phyloP scores from a whole-genome alignment of 2,888 invertebrate species.

The Barypeithes pellucidus region DNA sequence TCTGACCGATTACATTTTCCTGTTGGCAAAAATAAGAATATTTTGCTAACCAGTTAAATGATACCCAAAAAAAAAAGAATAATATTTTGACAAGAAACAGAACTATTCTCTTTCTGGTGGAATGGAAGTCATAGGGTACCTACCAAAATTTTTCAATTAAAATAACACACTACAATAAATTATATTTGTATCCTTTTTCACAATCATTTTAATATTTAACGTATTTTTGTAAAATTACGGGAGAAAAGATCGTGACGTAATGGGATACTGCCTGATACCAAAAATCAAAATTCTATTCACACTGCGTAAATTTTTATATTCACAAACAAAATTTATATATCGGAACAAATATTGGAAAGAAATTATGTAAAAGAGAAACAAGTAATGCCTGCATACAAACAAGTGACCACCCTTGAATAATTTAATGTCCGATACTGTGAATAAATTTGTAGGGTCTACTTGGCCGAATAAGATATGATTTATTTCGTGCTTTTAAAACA shows the following conservation, averaged over 20 bases:
- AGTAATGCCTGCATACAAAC: conserved; percentile 36
- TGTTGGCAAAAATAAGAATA: no score
- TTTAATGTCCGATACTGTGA: conserved; percentile 40
- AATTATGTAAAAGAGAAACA: conserved; percentile 23
- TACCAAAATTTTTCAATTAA: no score
- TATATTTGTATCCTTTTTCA: no score
- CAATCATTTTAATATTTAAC: no score
- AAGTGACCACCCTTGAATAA: conserved; percentile 48
- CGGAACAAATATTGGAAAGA: conserved; percentile 37
- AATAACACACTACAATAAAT: no score
- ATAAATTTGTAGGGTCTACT: conserved; percentile 44
- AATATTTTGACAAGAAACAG: no score
- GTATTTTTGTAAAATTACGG: no score
- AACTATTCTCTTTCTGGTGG: no score
- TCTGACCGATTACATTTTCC: no score
- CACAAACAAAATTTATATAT: conserved; percentile 25
- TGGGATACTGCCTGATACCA: not conserved
- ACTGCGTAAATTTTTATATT: not conserved
- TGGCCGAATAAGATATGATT: conserved; percentile 50
- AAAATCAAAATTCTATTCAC: conserved; percentile 7
- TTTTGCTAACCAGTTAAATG: no score
- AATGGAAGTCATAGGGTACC: no score
- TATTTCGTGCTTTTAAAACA: conserved; percentile 56
- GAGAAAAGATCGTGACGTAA: not conserved
- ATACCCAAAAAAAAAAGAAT: no score